phyloP scores from a whole-genome alignment of 2,113 vertebrate genomes.

The Sciurus niger region DNA sequence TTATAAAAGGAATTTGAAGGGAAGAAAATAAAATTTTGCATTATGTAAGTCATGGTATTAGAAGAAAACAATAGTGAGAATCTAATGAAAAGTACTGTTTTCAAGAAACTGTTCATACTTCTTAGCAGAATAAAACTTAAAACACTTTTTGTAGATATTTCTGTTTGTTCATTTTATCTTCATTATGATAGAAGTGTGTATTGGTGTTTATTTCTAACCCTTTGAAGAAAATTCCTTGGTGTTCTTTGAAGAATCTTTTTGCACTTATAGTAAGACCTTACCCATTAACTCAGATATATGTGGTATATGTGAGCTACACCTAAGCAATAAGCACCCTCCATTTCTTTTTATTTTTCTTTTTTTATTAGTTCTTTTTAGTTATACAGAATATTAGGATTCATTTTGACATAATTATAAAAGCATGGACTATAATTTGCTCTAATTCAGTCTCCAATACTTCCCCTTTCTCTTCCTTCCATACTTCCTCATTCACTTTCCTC shows the following conservation, averaged over 20 bases:
- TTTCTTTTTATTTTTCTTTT: too few relatives aligned
- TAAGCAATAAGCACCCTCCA: background rate
- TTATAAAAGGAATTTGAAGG: conserved; percentile 26
- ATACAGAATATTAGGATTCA: too few relatives aligned
- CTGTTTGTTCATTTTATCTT: background rate
- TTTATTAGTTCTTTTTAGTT: too few relatives aligned
- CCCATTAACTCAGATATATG: background rate
- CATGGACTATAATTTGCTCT: too few relatives aligned
- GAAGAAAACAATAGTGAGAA: conserved; percentile 44
- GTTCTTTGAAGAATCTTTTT: conserved; percentile 23
- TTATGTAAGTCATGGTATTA: background rate
- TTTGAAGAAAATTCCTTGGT: conserved; percentile 31
- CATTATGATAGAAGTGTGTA: conserved; percentile 20
- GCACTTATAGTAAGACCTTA: background rate
- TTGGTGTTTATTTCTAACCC: background rate
- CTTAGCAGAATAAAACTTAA: background rate
- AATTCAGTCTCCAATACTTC: too few relatives aligned
- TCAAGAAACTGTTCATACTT: conserved; percentile 9
- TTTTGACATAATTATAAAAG: too few relatives aligned
- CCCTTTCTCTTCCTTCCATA: too few relatives aligned
- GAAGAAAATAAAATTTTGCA: conserved; percentile 12
- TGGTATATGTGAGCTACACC: background rate
- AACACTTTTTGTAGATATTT: background rate
- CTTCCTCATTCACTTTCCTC: too few relatives aligned
- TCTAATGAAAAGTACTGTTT: conserved; percentile 18